Conservation (phyloP, 2,113 vertebrate genomes). For the Megaptera novaeangliae region DNA sequence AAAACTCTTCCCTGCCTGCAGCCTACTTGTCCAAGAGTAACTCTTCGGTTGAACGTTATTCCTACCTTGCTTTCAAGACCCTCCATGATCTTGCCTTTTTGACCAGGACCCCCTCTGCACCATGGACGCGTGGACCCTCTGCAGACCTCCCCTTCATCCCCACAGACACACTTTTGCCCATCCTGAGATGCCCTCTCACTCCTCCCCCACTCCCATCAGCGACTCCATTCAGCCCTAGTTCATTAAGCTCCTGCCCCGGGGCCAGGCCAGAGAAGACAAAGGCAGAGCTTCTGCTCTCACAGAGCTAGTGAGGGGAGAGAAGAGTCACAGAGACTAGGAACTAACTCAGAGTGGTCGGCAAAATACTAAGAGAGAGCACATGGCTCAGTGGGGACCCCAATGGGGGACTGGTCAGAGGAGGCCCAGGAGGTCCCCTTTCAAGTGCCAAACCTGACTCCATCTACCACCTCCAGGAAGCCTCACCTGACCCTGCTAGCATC, state of each 20-base stretch:
- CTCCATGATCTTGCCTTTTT: neutral
- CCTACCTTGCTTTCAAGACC: neutral
- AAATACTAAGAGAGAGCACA: neutral
- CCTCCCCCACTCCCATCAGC: neutral
- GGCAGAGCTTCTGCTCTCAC: neutral
- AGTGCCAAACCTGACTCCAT: neutral
- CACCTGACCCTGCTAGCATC: neutral
- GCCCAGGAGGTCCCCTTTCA: neutral
- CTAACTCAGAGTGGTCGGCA: neutral
- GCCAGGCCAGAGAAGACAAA: neutral
- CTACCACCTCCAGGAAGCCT: neutral
- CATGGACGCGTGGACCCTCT: neutral
- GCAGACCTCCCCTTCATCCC: neutral
- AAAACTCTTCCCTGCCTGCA: neutral
- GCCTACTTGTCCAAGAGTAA: neutral
- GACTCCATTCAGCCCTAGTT: neutral
- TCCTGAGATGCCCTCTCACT: neutral
- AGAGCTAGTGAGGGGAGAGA: neutral
- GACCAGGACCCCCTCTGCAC: neutral
- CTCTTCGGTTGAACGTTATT: neutral
- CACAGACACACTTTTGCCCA: neutral
- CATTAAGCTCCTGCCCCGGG: neutral
- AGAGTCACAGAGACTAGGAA: neutral
- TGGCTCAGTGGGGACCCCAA: accelerated
- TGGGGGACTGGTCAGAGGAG: neutral